Base-by-base conservation (phyloP, 2,113 vertebrate species). In the Syrrhaptes paradoxus region DNA sequence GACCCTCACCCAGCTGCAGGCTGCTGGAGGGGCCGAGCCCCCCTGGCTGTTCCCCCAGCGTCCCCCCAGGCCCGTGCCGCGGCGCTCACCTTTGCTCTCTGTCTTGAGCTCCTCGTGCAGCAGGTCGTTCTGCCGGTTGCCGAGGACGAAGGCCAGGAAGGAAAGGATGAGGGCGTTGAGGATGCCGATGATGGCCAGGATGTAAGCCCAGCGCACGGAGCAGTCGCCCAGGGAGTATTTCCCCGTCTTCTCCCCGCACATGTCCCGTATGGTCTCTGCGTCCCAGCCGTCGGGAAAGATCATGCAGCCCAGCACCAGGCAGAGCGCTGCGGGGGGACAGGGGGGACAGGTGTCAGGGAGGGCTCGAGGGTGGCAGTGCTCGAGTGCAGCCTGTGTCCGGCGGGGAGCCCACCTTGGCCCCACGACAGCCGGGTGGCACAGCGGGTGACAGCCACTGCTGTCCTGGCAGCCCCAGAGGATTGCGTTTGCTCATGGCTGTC, bases 261-360 rank as follows among this genome's bases (percentile, higher is more conserved):
- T 99, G 97, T 99, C 98, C 96, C 98, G 98, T 92, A 99, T 98
- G 66, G 98, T 99, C 97, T 99, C 99, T 4, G 99, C 98, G 51
- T 99, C 99, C 99, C 99, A 99, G 96, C 99, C 99, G 15, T 99
- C 98, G 0, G 99, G 99, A 95, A 99, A 99, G 96, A 99, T 99
- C 98, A 99, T 98, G 94, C 99, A 99, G 96, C 99, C 99, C 95
- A 99, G 97, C 91, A 99, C 98, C 86, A 99, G 98, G 97, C 99
- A 99, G 91, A 99, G 98, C 46, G 99, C 99, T 99, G 96, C 46
- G 55, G 57, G 83, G 31, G n/a, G 36, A 61, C 94, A 86, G 59
- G 25, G n/a, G 48, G 10, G 18, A 16, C 51, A 17, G 15, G 31
- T 14, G 7, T 87, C 71, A 76, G 57, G 26, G n/a, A 24, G 11